These are phyloP conservation scores for Hippocampus abdominalis DNA, from an alignment of 2,113 vertebrate species.

Conservation along the genomic window DNA sequence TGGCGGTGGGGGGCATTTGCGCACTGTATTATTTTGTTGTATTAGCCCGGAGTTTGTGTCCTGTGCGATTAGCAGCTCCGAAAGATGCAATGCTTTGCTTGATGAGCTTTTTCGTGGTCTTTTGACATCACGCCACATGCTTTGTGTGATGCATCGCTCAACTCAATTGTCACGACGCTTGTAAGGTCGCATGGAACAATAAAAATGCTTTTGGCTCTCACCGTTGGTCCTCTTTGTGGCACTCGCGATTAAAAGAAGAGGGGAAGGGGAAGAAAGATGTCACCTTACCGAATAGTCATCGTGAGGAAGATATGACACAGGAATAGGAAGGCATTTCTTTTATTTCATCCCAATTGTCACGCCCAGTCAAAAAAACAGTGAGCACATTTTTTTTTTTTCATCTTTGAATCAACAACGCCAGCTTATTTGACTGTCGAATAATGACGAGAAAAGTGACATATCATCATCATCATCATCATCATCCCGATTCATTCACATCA, in stretches of 20 bases:
- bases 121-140: neutral
- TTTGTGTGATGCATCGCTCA: neutral
- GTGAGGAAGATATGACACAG: too few species aligned
- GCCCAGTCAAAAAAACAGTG: neutral
- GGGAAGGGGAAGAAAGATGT: neutral
- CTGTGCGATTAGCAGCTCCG: conserved; percentile 25
- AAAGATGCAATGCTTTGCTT: conserved; percentile 15
- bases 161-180: neutral
- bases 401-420: neutral
- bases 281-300: too few species aligned
- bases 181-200: neutral
- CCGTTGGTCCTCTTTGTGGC: conserved; percentile 5
- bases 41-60: too few species aligned
- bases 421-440: neutral
- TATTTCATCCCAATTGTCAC: neutral
- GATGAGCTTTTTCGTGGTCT: conserved; percentile 3
- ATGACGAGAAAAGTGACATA: neutral
- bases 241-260: neutral
- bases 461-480: neutral
- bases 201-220: neutral
- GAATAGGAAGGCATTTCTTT: neutral
- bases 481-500: neutral
- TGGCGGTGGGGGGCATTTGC: too few species aligned
- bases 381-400: neutral
- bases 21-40: neutral